These are phyloP conservation scores for Pseudomugil tenellus DNA, from an alignment of 2,797 vertebrate species.

Conservation along the genomic window DNA sequence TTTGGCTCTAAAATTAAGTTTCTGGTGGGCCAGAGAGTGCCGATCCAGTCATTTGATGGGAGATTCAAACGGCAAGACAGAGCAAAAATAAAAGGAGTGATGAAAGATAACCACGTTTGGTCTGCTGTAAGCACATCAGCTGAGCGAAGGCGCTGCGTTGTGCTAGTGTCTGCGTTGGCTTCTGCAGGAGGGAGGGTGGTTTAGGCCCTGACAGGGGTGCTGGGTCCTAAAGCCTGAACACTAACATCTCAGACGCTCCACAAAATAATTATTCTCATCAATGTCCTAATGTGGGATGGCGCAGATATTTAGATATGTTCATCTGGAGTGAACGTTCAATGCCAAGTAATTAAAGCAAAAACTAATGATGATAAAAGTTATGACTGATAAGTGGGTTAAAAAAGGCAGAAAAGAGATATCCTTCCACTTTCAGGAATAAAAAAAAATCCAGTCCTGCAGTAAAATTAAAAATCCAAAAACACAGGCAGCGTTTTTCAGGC, in stretches of 20 bases:
- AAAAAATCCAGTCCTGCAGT: background rate
- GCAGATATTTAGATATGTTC: background rate
- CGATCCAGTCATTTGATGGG: slow-evolving; percentile 35
- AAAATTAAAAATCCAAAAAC: slow-evolving; percentile 18
- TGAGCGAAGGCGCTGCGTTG: slow-evolving; percentile 88
- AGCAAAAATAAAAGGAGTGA: background rate
- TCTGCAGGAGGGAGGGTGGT: slow-evolving; percentile 81
- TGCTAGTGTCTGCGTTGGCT: slow-evolving; percentile 86
- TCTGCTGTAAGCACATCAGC: slow-evolving; percentile 80
- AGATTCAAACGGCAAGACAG: slow-evolving; percentile 25
- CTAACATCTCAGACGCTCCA: background rate
- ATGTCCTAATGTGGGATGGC: background rate
- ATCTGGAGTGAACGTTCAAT: background rate
- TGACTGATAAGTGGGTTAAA: background rate
- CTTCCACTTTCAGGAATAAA: background rate
- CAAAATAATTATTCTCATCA: slow-evolving; percentile 25
- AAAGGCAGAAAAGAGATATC: background rate
- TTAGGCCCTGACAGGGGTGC: slow-evolving; percentile 63
- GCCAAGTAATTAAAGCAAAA: background rate
- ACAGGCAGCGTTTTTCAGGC: slow-evolving; percentile 11
- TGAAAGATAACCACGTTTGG: slow-evolving; percentile 30
- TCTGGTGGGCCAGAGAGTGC: slow-evolving; percentile 1
- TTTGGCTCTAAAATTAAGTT: slow-evolving; percentile 30
- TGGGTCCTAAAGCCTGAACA: slow-evolving; percentile 90
- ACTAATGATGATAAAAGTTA: background rate